Conservation (phyloP, 2,888 invertebrate species). For the Graphium colonna region DNA sequence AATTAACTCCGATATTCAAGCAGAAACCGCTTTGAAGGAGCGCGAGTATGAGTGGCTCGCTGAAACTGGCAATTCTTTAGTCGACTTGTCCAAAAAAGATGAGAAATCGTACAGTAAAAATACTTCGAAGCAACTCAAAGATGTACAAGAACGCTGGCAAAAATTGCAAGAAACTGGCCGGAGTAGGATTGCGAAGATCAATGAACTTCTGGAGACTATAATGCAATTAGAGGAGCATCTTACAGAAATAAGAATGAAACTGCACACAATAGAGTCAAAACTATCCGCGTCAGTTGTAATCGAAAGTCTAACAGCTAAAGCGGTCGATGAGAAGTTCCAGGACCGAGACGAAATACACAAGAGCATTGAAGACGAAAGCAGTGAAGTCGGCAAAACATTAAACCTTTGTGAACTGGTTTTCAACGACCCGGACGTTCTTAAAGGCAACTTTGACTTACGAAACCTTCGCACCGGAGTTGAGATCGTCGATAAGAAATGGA, state of each 20-base stretch:
- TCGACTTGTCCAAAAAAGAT: constrained; percentile 81
- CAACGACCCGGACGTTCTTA: constrained; percentile 86
- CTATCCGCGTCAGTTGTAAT: constrained; percentile 84
- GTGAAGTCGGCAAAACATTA: constrained; percentile 87
- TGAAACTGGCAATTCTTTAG: constrained; percentile 75
- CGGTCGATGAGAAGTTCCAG: constrained; percentile 83
- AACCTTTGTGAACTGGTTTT: constrained; percentile 89
- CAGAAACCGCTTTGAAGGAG: constrained; percentile 87
- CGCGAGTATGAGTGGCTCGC: constrained; percentile 89
- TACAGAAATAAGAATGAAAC: constrained; percentile 85
- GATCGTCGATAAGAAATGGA: constrained; percentile 89
- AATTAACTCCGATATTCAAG: constrained; percentile 86
- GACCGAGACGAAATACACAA: constrained; percentile 88
- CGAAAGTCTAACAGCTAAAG: constrained; percentile 82
- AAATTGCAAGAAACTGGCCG: constrained; percentile 83
- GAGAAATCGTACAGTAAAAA: constrained; percentile 73
- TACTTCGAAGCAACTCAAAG: constrained; percentile 79
- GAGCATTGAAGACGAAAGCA: constrained; percentile 87
- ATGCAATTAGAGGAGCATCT: constrained; percentile 85
- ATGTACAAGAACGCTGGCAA: constrained; percentile 85
- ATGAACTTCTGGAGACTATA: constrained; percentile 86
- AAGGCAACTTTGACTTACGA: constrained; percentile 85
- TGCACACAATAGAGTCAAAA: constrained; percentile 86
- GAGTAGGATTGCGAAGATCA: constrained; percentile 85
- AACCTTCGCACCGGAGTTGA: constrained; percentile 84